Percentiles rank a stretch among this genome's conserved stretches.
Evolutionary conservation across 2,113 vertebrate species (phyloP).

Genomic region (Carollia perspicillata): DNA sequence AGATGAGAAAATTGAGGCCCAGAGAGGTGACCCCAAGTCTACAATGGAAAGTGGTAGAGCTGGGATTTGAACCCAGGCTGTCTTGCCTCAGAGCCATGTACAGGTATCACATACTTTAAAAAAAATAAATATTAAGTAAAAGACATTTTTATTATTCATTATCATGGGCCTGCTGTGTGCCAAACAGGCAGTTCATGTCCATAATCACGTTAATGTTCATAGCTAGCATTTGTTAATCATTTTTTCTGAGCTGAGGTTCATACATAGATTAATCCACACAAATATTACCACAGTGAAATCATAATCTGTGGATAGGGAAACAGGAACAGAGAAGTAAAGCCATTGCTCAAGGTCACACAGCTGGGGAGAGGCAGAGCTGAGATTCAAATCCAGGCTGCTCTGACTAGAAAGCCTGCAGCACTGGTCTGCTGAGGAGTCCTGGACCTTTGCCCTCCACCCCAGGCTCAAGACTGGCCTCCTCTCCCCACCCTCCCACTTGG

Average conservation of each 20-base stretch:
- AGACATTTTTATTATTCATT: background rate
- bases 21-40: background rate
- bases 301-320: background rate
- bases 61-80: background rate
- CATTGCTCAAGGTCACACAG: background rate
- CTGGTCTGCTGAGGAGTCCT: background rate
- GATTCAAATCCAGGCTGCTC: background rate
- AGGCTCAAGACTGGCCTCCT: background rate
- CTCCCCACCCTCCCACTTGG: fast-evolving
- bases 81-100: background rate
- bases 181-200: background rate
- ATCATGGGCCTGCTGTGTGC: background rate
- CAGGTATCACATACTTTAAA: background rate
- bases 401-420: background rate
- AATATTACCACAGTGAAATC: background rate
- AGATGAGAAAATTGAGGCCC: background rate
- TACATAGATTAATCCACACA: no score
- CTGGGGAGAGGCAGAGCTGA: background rate
- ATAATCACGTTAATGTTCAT: no score
- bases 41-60: background rate
- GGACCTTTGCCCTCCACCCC: background rate
- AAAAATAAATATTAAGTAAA: background rate
- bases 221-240: background rate
- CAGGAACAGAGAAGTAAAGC: background rate
- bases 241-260: background rate